phyloP scores from a whole-genome alignment of 2,888 invertebrate species.

The Clunio marinus region DNA sequence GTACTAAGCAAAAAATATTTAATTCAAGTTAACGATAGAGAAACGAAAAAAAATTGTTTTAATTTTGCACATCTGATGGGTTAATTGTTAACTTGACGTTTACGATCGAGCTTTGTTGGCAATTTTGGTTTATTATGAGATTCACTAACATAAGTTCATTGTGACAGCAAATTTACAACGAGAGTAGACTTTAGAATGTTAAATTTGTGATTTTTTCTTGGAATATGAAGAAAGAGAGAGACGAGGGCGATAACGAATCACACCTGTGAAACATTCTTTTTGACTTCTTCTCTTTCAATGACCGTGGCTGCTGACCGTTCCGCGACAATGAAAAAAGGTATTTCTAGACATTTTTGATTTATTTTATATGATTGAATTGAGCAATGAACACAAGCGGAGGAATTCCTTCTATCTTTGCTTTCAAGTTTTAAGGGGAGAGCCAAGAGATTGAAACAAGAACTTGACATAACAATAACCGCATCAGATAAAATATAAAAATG shows the following conservation, averaged over 20 bases:
- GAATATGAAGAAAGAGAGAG: neutral
- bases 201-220: neutral
- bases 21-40: too few relatives aligned
- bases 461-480: conserved; percentile 39
- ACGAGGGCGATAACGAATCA: conserved; percentile 22
- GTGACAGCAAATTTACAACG: neutral
- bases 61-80: neutral
- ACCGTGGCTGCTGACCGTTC: conserved; percentile 10
- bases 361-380: conserved; percentile 36
- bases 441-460: conserved; percentile 6
- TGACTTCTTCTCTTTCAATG: conserved; percentile 1
- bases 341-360: conserved; percentile 35
- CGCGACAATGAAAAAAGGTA: conserved; percentile 16
- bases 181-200: too few relatives aligned
- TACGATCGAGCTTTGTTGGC: too few relatives aligned
- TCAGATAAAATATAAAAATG: conserved; percentile 37
- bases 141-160: neutral
- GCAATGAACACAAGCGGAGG: conserved; percentile 14
- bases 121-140: neutral
- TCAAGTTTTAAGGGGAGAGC: conserved; percentile 4
- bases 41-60: neutral
- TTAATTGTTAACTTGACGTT: neutral
- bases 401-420: conserved; percentile 20
- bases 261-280: conserved; percentile 32
- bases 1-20: too few relatives aligned